A percentile compares a stretch with the other conserved stretches of the same genome.
Conservation (phyloP, 2,888 invertebrate genomes). For the Drosophila birchii region DNA sequence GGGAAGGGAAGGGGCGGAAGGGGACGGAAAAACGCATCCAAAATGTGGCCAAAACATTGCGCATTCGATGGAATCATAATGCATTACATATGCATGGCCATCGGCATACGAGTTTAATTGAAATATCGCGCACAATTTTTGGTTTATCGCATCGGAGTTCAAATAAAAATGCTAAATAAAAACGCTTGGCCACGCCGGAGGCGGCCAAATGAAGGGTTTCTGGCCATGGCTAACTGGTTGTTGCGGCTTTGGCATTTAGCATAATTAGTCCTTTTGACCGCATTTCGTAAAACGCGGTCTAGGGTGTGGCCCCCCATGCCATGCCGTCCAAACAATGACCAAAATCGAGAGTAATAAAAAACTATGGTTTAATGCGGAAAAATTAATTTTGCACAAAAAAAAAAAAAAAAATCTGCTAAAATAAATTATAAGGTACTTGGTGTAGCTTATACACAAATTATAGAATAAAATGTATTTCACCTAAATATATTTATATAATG, state of each 20-base stretch:
- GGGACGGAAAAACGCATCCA: background rate
- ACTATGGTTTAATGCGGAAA: slow-evolving; percentile 5
- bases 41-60: slow-evolving; percentile 46
- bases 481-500: no score
- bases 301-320: slow-evolving; percentile 19
- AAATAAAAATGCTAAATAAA: slow-evolving; percentile 10
- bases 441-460: background rate
- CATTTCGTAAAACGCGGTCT: slow-evolving; percentile 72
- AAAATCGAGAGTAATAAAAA: slow-evolving; percentile 17
- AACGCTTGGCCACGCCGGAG: slow-evolving; percentile 4
- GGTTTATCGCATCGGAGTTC: slow-evolving; percentile 59
- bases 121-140: slow-evolving; percentile 68
- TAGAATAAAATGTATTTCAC: no score
- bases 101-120: slow-evolving; percentile 62
- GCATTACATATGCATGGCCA: slow-evolving; percentile 43
- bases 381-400: background rate
- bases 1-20: no score
- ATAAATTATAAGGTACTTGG: background rate
- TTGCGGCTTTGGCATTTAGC: slow-evolving; percentile 78
- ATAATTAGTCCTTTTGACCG: slow-evolving; percentile 81
- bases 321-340: slow-evolving; percentile 10
- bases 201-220: slow-evolving; percentile 28
- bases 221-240: slow-evolving; percentile 69
- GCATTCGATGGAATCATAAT: slow-evolving; percentile 73
- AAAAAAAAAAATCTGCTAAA: background rate